Base-by-base conservation (phyloP, 2,888 invertebrate species). In the Platycheirus rosarum region DNA sequence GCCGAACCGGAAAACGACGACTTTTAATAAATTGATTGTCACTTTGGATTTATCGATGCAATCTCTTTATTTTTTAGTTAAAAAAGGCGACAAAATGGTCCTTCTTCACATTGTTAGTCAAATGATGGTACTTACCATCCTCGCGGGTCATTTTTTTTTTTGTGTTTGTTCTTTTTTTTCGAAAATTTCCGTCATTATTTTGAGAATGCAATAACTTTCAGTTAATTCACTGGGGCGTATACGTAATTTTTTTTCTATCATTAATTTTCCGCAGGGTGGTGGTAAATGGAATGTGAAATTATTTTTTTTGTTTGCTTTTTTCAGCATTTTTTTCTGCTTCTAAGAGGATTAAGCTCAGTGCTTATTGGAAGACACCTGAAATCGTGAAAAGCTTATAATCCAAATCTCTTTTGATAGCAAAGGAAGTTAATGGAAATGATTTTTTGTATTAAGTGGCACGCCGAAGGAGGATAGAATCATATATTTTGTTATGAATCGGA, bases 1-100 rank as follows among this genome's bases (percentile, higher is more conserved):
- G 32, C 1, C 49, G 57, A 48, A 35, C 57, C 32, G 75, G 51
- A 18, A 32, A 75, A 75, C 55, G 65, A 57, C 65, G 49, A 63
- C 49, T 40, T 75, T 66, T 76, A 80, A 80, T 76, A 76, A 80
- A 80, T 80, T 80, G 70, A 32, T 80, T 80, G 80, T 80, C 80
- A 76, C 66, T 66, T 62, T 23, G 70, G 70, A 76, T 80, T 80
- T 80, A 80, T 76, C 66, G 65, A 60, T 62, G 70, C 53, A 13
- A 80, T 71, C 76, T 71, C 44, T 60, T 60, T 32, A 7, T 40
- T 55, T 51, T 48, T 7, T 8, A n/a, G 29, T 62, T 32, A 14
- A 69, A 46, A 71, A 32, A 53, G 60, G 51, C 62, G 66, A 62
- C 62, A 68, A 74, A 57, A 53, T 32, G 37, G 14, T 65, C 65